Percentiles rank a stretch among this genome's conserved stretches.
Conservation (phyloP, 2,797 vertebrate species). For the Pterois miles region DNA sequence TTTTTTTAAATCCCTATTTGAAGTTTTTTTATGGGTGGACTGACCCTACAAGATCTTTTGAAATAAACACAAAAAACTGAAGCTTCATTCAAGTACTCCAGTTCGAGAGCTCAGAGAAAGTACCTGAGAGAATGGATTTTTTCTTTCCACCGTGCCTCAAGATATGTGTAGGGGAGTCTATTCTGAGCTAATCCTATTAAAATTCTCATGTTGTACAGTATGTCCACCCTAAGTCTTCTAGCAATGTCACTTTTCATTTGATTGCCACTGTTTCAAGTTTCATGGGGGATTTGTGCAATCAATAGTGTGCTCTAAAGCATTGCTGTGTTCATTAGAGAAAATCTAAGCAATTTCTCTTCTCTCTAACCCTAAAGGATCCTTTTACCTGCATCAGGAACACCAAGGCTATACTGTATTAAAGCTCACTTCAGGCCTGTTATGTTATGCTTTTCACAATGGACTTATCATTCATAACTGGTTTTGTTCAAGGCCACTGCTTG, state of each 20-base stretch:
- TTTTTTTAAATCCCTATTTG: slow-evolving; percentile 2
- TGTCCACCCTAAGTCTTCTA: slow-evolving; percentile 39
- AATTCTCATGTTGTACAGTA: slow-evolving; percentile 52
- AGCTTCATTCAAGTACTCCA: slow-evolving; percentile 1
- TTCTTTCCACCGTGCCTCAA: slow-evolving; percentile 20
- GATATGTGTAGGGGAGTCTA: slow-evolving; percentile 33
- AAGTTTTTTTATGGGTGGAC: slow-evolving; percentile 1
- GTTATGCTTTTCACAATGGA: slow-evolving; percentile 4
- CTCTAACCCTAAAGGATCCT: slow-evolving; percentile 4
- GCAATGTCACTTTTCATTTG: slow-evolving; percentile 56
- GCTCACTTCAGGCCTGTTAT: background rate
- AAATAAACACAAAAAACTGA: slow-evolving; percentile 15
- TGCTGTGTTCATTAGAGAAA: slow-evolving; percentile 47
- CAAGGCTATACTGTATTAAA: background rate
- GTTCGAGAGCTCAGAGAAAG: slow-evolving; percentile 13
- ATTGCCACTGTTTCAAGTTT: slow-evolving; percentile 54
- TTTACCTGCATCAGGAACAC: slow-evolving; percentile 14
- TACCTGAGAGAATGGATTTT: slow-evolving; percentile 13
- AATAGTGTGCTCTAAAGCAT: slow-evolving; percentile 30
- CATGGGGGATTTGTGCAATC: slow-evolving; percentile 51
- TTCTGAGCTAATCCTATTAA: slow-evolving; percentile 58
- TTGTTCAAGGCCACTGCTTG: background rate
- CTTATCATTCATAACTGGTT: background rate
- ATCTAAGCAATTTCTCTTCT: slow-evolving; percentile 33
- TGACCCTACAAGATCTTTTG: background rate